Conservation (phyloP, 2,888 invertebrate species). For the Tenthredo notha region DNA sequence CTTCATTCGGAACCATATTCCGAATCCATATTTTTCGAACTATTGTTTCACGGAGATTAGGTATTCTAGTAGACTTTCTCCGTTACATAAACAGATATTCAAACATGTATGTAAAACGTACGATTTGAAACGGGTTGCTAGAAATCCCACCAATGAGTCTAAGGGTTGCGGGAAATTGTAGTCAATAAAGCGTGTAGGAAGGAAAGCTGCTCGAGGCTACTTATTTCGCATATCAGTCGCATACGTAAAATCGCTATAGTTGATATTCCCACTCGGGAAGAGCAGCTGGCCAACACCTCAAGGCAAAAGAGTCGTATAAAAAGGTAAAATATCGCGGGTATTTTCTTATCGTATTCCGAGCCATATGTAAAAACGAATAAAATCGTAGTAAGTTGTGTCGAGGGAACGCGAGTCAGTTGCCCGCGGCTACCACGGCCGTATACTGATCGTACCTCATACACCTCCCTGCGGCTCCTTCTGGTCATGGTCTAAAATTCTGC, state of each 20-base stretch:
- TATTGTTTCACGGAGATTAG: no score
- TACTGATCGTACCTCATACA: slow-evolving; percentile 32
- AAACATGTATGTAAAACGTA: not conserved
- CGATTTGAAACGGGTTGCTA: not conserved
- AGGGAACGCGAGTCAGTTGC: slow-evolving; percentile 68
- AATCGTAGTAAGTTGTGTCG: slow-evolving; percentile 73
- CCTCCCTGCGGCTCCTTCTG: slow-evolving; percentile 17
- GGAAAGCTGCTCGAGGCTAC: slow-evolving; percentile 67
- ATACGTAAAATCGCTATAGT: slow-evolving; percentile 67
- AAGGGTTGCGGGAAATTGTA: slow-evolving; percentile 13
- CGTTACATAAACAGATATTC: not conserved
- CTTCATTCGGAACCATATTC: not conserved
- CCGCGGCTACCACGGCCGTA: slow-evolving; percentile 62
- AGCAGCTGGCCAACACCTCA: slow-evolving; percentile 73
- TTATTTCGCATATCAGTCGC: slow-evolving; percentile 74
- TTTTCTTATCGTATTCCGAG: slow-evolving; percentile 72
- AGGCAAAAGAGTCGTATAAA: slow-evolving; percentile 73
- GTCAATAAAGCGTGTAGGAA: slow-evolving; percentile 39
- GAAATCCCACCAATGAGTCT: not conserved
- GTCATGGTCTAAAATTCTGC: not conserved
- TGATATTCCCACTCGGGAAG: slow-evolving; percentile 54
- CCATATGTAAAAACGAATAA: slow-evolving; percentile 75
- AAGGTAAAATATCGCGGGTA: slow-evolving; percentile 74
- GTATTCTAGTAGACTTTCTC: not conserved
- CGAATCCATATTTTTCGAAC: no score